Conservation (phyloP, 2,888 invertebrate genomes). For the Cataglyphis cursor region DNA sequence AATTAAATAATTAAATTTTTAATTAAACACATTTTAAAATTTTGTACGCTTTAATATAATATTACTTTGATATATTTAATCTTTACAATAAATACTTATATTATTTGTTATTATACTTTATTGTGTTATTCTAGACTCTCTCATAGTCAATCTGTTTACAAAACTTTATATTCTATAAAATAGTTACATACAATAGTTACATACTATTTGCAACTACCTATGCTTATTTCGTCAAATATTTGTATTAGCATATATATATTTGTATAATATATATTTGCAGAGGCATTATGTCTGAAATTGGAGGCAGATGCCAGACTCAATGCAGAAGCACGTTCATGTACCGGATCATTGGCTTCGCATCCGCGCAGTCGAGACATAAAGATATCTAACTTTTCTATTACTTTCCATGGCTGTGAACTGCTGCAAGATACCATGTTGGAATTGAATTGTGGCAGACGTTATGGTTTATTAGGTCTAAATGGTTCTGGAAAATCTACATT, state of each 20-base stretch:
- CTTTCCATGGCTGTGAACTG: slow-evolving; percentile 98
- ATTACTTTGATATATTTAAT: not conserved
- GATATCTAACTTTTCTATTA: slow-evolving; percentile 98
- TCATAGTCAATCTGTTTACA: not conserved
- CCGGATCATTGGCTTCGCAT: slow-evolving; percentile 98
- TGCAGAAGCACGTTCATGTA: slow-evolving; percentile 97
- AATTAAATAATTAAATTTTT: not conserved
- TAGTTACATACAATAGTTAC: not conserved
- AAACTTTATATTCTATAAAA: not conserved
- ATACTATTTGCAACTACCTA: not conserved
- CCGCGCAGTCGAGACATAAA: slow-evolving; percentile 98
- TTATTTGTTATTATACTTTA: not conserved
- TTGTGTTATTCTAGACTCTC: not conserved
- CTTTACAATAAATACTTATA: not conserved
- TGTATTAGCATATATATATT: not conserved
- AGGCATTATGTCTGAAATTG: slow-evolving; percentile 94
- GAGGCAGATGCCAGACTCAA: slow-evolving; percentile 97
- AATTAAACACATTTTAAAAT: not conserved
- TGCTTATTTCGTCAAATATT: not conserved
- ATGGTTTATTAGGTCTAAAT: slow-evolving; percentile 98
- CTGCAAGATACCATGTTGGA: slow-evolving; percentile 98
- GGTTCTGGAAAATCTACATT: slow-evolving; percentile 99
- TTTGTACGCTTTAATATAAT: not conserved
- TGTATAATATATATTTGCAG: slow-evolving; percentile 87
- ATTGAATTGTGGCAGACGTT: slow-evolving; percentile 98